phyloP scores from a whole-genome alignment of 2,888 invertebrate species.

The Iselma pallidipennis region DNA sequence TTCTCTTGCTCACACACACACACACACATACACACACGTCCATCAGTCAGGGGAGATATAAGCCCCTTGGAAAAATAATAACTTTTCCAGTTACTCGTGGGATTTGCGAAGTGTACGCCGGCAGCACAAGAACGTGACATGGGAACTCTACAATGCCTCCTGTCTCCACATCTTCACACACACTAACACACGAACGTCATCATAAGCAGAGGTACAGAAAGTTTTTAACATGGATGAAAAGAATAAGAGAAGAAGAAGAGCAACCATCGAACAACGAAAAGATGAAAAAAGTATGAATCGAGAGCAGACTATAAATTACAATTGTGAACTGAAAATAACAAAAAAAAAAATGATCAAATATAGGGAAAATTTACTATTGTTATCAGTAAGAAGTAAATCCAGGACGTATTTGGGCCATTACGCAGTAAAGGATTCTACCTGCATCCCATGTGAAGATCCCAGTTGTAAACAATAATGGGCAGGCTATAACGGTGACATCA shows the following conservation, averaged over 20 bases:
- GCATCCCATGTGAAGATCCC: neutral
- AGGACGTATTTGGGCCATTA: neutral
- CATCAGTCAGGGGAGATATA: conserved; percentile 28
- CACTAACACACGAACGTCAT: neutral
- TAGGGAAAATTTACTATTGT: neutral
- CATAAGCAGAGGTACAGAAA: neutral
- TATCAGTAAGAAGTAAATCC: neutral
- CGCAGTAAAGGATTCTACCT: neutral
- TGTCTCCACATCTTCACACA: neutral
- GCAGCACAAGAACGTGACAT: conserved; percentile 41
- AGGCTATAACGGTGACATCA: neutral
- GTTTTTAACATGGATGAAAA: neutral
- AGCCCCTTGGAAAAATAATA: conserved; percentile 45
- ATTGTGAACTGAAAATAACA: conserved; percentile 3
- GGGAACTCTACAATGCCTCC: conserved; percentile 35
- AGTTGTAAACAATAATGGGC: neutral
- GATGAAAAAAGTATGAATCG: conserved; percentile 23
- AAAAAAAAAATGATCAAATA: neutral
- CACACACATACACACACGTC: conserved; percentile 26
- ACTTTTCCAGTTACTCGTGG: conserved; percentile 45
- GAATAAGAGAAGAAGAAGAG: neutral
- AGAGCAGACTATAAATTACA: conserved; percentile 22
- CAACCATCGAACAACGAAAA: conserved; percentile 19
- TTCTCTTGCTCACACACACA: neutral
- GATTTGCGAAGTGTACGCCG: conserved; percentile 40